Evolutionary conservation across 2,797 vertebrate species (phyloP).

Genomic region (Naso thynnoides): DNA sequence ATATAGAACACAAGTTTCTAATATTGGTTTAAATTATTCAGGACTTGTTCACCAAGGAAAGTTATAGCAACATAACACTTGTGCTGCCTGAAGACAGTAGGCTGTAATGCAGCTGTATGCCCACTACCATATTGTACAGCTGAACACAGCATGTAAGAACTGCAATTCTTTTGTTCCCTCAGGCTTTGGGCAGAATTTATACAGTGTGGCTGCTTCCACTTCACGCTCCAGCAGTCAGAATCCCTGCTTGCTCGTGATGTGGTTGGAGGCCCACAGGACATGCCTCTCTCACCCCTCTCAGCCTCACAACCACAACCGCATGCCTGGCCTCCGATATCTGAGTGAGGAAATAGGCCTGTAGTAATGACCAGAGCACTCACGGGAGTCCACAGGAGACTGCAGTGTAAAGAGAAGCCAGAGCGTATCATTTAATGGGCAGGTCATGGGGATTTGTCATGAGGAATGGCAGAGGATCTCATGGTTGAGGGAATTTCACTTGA

Average conservation of each 20-base stretch:
- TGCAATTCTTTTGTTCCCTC: slow-evolving; percentile 44
- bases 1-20: slow-evolving; percentile 5
- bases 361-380: slow-evolving; percentile 47
- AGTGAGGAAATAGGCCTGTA: slow-evolving; percentile 25
- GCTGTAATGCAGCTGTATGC: slow-evolving; percentile 20
- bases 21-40: slow-evolving; percentile 24
- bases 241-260: slow-evolving; percentile 68
- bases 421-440: slow-evolving; percentile 48
- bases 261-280: slow-evolving; percentile 66
- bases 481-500: slow-evolving; percentile 42
- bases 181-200: slow-evolving; percentile 73
- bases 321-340: slow-evolving; percentile 31
- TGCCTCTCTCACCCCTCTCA: slow-evolving; percentile 41
- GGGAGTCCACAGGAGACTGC: slow-evolving; percentile 25
- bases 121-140: slow-evolving; percentile 21
- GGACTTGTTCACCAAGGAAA: slow-evolving; percentile 10
- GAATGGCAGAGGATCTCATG: slow-evolving; percentile 39
- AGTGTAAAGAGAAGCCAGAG: slow-evolving; percentile 44
- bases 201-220: slow-evolving; percentile 73
- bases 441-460: slow-evolving; percentile 49
- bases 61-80: slow-evolving; percentile 1
- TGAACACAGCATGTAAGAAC: slow-evolving; percentile 40
- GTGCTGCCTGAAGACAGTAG: slow-evolving; percentile 15
- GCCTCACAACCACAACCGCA: slow-evolving; percentile 31
- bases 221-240: slow-evolving; percentile 71